Percentiles rank a stretch among this genome's conserved stretches.
These are phyloP conservation scores for Coleophora flavipennella DNA, from an alignment of 2,888 invertebrate species.

Conservation along the genomic window DNA sequence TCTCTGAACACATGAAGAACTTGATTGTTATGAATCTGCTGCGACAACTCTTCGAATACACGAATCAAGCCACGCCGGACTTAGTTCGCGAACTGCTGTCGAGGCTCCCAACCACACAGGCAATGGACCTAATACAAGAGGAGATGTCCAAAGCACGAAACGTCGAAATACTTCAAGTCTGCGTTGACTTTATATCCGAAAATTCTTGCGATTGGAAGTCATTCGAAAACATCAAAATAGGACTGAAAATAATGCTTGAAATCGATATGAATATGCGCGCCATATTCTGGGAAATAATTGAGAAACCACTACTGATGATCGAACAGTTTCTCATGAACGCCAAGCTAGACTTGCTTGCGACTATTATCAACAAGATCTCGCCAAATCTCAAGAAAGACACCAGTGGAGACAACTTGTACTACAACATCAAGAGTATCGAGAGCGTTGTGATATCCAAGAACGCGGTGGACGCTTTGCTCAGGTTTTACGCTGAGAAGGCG, in stretches of 20 bases:
- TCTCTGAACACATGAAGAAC: conserved; percentile 69
- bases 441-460: conserved; percentile 70
- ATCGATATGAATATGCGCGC: conserved; percentile 71
- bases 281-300: conserved; percentile 76
- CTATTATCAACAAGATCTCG: conserved; percentile 74
- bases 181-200: conserved; percentile 74
- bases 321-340: conserved; percentile 92
- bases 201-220: conserved; percentile 59
- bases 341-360: conserved; percentile 77
- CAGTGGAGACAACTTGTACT: conserved; percentile 70
- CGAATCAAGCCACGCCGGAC: conserved; percentile 51
- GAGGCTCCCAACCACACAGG: conserved; percentile 71
- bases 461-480: conserved; percentile 78
- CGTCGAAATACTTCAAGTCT: conserved; percentile 75
- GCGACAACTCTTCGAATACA: conserved; percentile 69
- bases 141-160: conserved; percentile 76
- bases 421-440: conserved; percentile 73
- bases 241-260: conserved; percentile 77
- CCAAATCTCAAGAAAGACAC: conserved; percentile 50
- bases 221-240: conserved; percentile 76
- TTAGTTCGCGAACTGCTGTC: conserved; percentile 70
- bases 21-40: conserved; percentile 68
- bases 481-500: conserved; percentile 85
- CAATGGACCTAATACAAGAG: conserved; percentile 74
- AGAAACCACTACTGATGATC: conserved; percentile 81